Percentiles rank a stretch among this genome's conserved stretches.
Conservation (phyloP, 2,113 vertebrate species). For the Sylvietta virens region DNA sequence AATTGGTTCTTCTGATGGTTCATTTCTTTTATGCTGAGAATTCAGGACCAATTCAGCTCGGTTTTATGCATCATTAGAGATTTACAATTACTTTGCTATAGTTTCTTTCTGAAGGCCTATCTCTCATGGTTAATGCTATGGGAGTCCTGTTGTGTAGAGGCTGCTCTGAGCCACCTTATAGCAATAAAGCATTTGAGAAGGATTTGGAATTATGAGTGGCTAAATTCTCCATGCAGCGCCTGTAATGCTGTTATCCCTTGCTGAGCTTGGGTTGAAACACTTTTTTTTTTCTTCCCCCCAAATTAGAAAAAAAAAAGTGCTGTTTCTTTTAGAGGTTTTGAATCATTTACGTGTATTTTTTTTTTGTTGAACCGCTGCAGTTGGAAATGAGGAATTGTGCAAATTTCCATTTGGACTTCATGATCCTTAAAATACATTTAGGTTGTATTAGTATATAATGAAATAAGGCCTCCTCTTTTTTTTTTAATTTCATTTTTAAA, state of each 20-base stretch:
- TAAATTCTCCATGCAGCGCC: slow-evolving; percentile 9
- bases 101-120: slow-evolving; percentile 62
- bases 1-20: slow-evolving; percentile 64
- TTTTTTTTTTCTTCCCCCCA: background rate
- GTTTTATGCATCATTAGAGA: slow-evolving; percentile 73
- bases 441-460: background rate
- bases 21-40: slow-evolving; percentile 66
- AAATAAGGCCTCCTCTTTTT: background rate
- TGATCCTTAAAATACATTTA: slow-evolving; percentile 29
- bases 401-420: slow-evolving; percentile 52
- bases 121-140: slow-evolving; percentile 61
- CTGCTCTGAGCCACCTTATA: slow-evolving; percentile 57
- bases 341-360: slow-evolving; percentile 10
- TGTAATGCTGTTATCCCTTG: slow-evolving; percentile 60
- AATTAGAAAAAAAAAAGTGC: background rate
- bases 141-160: slow-evolving; percentile 58
- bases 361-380: background rate
- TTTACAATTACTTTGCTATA: slow-evolving; percentile 70
- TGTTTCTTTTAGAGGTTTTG: slow-evolving; percentile 14
- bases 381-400: slow-evolving; percentile 7
- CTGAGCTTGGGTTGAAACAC: slow-evolving; percentile 35
- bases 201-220: slow-evolving; percentile 63
- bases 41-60: slow-evolving; percentile 59
- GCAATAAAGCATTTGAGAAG: slow-evolving; percentile 59
- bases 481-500: background rate